Percentiles rank a stretch among this genome's conserved stretches.
Evolutionary conservation across 2,888 invertebrate species (phyloP).

Genomic region (Rhingia rostrata): DNA sequence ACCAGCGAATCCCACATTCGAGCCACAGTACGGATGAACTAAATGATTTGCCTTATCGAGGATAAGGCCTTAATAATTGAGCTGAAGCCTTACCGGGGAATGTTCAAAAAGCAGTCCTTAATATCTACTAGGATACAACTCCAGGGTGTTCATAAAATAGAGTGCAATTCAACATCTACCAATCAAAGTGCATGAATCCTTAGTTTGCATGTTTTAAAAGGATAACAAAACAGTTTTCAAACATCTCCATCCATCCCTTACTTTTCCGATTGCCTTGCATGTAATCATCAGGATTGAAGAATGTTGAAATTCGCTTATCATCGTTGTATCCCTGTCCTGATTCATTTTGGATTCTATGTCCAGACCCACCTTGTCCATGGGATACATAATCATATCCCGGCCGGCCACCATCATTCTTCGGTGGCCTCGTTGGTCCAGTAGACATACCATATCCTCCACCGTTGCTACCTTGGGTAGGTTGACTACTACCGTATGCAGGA

Average conservation of each 20-base stretch:
- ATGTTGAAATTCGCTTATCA: constrained; percentile 82
- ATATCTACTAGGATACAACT: too few species aligned
- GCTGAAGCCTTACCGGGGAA: too few species aligned
- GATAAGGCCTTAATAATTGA: too few species aligned
- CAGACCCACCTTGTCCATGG: constrained; percentile 41
- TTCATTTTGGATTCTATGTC: constrained; percentile 72
- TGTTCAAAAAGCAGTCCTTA: too few species aligned
- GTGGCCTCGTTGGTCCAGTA: constrained; percentile 73
- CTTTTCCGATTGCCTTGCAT: constrained; percentile 78
- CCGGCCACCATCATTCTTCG: constrained; percentile 44
- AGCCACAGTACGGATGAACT: too few species aligned
- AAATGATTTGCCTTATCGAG: too few species aligned
- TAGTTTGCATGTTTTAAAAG: neutral
- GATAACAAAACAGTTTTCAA: neutral
- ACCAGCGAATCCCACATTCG: too few species aligned
- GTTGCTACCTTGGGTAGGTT: constrained; percentile 54
- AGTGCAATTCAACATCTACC: too few species aligned
- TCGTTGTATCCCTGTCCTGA: constrained; percentile 78
- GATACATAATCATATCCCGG: constrained; percentile 67
- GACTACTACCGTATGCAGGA: constrained; percentile 75
- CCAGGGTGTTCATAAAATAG: too few species aligned
- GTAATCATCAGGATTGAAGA: constrained; percentile 82
- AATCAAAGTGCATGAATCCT: too few species aligned
- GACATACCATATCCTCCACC: constrained; percentile 68
- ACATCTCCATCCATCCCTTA: constrained; percentile 75